Conservation (phyloP, 2,113 vertebrate species). For the Maccullochella peelii region DNA sequence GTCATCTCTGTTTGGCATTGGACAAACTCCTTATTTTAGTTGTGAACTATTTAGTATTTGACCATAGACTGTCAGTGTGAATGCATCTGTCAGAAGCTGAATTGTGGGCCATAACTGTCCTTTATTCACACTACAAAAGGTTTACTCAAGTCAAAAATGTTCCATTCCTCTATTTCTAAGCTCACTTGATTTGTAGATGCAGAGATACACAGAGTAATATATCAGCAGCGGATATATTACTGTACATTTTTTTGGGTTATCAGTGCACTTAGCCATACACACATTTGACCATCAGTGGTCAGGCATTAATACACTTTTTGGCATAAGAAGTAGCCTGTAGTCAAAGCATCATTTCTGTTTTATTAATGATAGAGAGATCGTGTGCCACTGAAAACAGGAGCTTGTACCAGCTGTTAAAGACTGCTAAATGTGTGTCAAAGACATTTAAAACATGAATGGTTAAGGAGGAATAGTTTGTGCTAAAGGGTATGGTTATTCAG, state of each 20-base stretch:
- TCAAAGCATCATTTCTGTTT: slow-evolving; percentile 66
- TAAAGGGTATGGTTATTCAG: slow-evolving; percentile 69
- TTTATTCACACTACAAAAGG: slow-evolving; percentile 32
- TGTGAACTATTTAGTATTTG: slow-evolving; percentile 57
- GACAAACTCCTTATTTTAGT: slow-evolving; percentile 48
- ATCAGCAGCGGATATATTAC: slow-evolving; percentile 51
- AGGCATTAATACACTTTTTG: slow-evolving; percentile 47
- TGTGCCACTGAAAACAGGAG: slow-evolving; percentile 57
- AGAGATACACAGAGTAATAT: slow-evolving; percentile 42
- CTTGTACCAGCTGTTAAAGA: slow-evolving; percentile 52
- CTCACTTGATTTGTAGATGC: slow-evolving; percentile 25
- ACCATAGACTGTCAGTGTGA: slow-evolving; percentile 46
- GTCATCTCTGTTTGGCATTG: slow-evolving; percentile 36
- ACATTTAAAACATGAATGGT: slow-evolving; percentile 37
- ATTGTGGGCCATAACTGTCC: slow-evolving; percentile 30
- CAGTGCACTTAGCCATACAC: slow-evolving; percentile 56
- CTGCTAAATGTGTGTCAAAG: slow-evolving; percentile 55
- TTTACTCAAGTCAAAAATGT: slow-evolving; percentile 44
- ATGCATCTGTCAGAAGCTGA: slow-evolving; percentile 50
- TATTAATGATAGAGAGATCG: slow-evolving; percentile 48
- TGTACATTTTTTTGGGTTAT: slow-evolving; percentile 44
- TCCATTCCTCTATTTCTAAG: slow-evolving; percentile 42
- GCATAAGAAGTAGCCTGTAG: slow-evolving; percentile 57
- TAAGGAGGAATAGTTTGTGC: slow-evolving; percentile 59
- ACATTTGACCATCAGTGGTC: slow-evolving; percentile 48